These are phyloP conservation scores for Tachina fera DNA, from an alignment of 2,888 invertebrate species.

Conservation along the genomic window DNA sequence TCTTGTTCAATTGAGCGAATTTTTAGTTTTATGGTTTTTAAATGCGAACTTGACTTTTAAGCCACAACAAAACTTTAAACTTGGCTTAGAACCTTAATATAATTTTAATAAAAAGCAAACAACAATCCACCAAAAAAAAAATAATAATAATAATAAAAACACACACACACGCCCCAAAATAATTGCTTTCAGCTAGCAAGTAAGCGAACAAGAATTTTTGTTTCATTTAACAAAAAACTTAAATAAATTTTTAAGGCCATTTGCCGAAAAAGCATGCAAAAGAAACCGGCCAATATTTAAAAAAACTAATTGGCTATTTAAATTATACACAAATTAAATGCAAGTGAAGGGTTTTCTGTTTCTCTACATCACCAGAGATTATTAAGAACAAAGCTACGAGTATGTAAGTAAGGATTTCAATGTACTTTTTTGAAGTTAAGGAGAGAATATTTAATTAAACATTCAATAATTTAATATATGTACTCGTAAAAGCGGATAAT, in stretches of 20 bases:
- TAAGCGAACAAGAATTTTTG: conserved; percentile 31
- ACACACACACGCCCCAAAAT: conserved; percentile 46
- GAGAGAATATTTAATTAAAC: conserved; percentile 3
- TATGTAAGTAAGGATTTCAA: conserved; percentile 27
- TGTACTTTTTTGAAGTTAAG: conserved; percentile 31
- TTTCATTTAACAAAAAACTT: conserved; percentile 40
- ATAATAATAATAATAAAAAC: background rate
- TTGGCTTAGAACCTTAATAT: conserved; percentile 72
- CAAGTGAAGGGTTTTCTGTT: conserved; percentile 44
- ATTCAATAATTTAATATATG: too few species aligned
- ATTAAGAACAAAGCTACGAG: background rate
- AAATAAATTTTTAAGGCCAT: conserved; percentile 52
- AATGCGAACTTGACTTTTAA: conserved; percentile 71
- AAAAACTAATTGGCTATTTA: conserved; percentile 40
- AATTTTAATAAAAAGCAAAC: conserved; percentile 26
- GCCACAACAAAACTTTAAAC: conserved; percentile 68
- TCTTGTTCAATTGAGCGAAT: conserved; percentile 43
- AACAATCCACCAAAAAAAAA: background rate
- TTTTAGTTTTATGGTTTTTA: conserved; percentile 60
- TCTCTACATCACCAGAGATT: conserved; percentile 1
- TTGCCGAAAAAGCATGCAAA: conserved; percentile 42
- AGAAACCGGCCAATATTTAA: conserved; percentile 25
- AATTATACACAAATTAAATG: background rate
- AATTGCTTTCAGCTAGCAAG: conserved; percentile 16
- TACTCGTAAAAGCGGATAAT: too few species aligned